Evolutionary conservation across 2,888 invertebrate genomes (phyloP), one percentile per base, ranked within the genome.

Genomic region (Unio delphinus): DNA sequence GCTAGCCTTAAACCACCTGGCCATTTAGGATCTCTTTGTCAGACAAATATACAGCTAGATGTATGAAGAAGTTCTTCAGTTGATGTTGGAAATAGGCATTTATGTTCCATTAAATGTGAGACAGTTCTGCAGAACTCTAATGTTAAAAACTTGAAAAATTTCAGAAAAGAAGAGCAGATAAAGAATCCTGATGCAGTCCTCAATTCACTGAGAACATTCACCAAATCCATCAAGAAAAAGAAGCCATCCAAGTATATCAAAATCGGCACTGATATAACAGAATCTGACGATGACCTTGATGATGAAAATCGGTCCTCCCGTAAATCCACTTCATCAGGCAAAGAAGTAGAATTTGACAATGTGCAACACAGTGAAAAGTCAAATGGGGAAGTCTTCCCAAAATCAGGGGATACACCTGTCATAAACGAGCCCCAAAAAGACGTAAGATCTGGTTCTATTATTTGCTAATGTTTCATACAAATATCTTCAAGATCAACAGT

Each of bases 121-220:
- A 45, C 45, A 45, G 15, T 45, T 45, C 15, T 45, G 45, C 45
- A 45, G 45, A 45, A 45, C 45, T 45, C 45, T 15, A 15, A 45
- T 45, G 45, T 45, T 45, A 15, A 45, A 15, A 45, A 45, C 45
- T 45, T 45, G 11, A 45, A 1, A 45, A 45, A 45, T 45, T 73
- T 45, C 74, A 81, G 86, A 28, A 79, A 80, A 83, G 94, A 94
- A 59, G 97, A 97, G 88, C 96, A 96, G 90, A 93, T 94, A 89
- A 94, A 96, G 84, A 95, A 98, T 91, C 97, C 97, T 4, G 93
- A 94, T 84, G 96, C 96, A 57, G 96, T 96, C 1, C 93, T 96
- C 69, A 95, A 96, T 87, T 98, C 97, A 45, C 93, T 98, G 67
- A 95, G 95, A 86, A 96, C 94, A 88, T 96, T 96, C 88, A 95